Evolutionary conservation across 2,797 vertebrate species (phyloP).

Genomic region (Phylloscopus collybita): DNA sequence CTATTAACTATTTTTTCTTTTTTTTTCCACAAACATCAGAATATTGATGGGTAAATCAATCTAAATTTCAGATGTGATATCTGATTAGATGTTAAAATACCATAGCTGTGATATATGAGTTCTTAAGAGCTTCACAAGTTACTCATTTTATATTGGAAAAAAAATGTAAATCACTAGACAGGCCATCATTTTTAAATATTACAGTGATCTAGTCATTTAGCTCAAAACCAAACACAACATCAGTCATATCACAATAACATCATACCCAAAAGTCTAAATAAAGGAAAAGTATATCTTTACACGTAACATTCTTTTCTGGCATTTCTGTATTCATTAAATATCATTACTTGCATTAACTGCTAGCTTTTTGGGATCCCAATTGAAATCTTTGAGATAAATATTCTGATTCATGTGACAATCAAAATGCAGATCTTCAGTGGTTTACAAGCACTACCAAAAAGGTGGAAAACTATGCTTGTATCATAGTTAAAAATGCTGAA

Average conservation of each 20-base stretch:
- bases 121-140: not conserved
- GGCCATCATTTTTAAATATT: not conserved
- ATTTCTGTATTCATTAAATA: not conserved
- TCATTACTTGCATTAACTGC: not conserved
- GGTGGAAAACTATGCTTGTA: not conserved
- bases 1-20: not conserved
- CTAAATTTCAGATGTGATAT: not conserved
- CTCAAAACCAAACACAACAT: not conserved
- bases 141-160: not conserved
- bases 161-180: not conserved
- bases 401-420: not conserved
- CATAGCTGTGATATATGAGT: not conserved
- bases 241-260: not conserved
- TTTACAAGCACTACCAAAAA: not conserved
- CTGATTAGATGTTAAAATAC: not conserved
- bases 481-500: not conserved
- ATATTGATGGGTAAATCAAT: not conserved
- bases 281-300: not conserved
- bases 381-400: not conserved
- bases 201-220: not conserved
- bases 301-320: not conserved
- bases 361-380: not conserved
- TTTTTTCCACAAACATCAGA: not conserved
- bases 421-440: not conserved
- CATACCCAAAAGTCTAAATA: not conserved